Conservation (phyloP, 1,140 invertebrate genomes). For the Lepidurus apus region DNA sequence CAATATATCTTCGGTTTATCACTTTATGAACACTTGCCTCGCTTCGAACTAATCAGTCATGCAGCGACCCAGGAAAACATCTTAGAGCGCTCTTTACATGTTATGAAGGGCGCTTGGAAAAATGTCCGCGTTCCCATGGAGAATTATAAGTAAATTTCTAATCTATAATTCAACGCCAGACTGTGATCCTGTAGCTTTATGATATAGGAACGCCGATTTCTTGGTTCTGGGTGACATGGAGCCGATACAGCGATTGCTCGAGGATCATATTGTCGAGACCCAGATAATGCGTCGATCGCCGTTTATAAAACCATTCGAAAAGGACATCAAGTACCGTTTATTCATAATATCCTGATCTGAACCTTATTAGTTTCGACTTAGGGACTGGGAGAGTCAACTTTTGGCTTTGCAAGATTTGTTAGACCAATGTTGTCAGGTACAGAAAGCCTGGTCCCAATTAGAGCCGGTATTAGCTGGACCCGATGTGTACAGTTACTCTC, state of each 20-base stretch:
- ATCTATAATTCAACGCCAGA: not conserved
- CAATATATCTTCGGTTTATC: conserved; percentile 86
- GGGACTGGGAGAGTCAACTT: conserved; percentile 72
- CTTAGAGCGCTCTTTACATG: conserved; percentile 78
- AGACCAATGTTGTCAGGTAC: conserved; percentile 93
- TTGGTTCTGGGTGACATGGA: conserved; percentile 84
- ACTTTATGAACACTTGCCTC: conserved; percentile 79
- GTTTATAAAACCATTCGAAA: conserved; percentile 89
- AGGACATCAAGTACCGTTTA: conserved; percentile 40
- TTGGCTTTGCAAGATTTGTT: conserved; percentile 80
- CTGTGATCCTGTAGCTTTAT: not conserved
- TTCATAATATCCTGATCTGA: not conserved
- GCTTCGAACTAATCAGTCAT: conserved; percentile 90
- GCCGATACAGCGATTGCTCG: conserved; percentile 89
- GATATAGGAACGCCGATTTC: conserved; percentile 78
- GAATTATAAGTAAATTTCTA: conserved; percentile 47
- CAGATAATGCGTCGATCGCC: conserved; percentile 97
- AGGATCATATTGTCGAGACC: conserved; percentile 94
- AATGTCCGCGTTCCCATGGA: conserved; percentile 29
- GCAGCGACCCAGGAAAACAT: conserved; percentile 92
- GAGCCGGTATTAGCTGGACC: conserved; percentile 97
- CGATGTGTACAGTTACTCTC: conserved; percentile 81
- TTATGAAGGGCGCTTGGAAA: conserved; percentile 88
- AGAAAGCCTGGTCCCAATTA: conserved; percentile 93
- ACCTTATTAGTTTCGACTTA: conserved; percentile 41